These are phyloP conservation scores for Thymelicus acteon DNA, from an alignment of 2,888 invertebrate species.

Conservation along the genomic window DNA sequence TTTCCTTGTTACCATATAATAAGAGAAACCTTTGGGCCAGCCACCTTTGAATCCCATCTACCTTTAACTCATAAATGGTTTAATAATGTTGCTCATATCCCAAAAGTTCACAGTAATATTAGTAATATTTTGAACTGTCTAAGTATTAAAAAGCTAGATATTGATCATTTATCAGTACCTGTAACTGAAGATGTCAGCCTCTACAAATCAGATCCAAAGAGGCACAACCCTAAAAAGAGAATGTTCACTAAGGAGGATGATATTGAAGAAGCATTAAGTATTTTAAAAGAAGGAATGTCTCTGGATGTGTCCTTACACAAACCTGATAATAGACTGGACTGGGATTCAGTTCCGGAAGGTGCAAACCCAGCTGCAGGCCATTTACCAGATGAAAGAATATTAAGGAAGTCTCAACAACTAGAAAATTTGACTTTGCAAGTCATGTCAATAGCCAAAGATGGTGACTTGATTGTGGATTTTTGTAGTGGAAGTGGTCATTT, in stretches of 20 bases:
- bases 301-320: slow-evolving; percentile 63
- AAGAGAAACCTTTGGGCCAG: slow-evolving; percentile 71
- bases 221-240: slow-evolving; percentile 89
- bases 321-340: slow-evolving; percentile 78
- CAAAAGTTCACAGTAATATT: slow-evolving; percentile 49
- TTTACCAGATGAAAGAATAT: slow-evolving; percentile 89
- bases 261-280: slow-evolving; percentile 86
- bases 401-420: slow-evolving; percentile 93
- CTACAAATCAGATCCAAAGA: slow-evolving; percentile 91
- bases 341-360: slow-evolving; percentile 89
- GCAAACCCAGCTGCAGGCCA: slow-evolving; percentile 92
- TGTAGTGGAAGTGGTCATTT: slow-evolving; percentile 97
- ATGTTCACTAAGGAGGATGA: slow-evolving; percentile 91
- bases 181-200: slow-evolving; percentile 86
- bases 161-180: slow-evolving; percentile 68
- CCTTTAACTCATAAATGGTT: slow-evolving; percentile 89
- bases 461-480: slow-evolving; percentile 94
- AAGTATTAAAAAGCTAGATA: slow-evolving; percentile 42
- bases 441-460: slow-evolving; percentile 87
- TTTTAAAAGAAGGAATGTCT: slow-evolving; percentile 71
- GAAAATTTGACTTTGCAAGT: slow-evolving; percentile 93
- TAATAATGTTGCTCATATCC: slow-evolving; percentile 56
- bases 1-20: slow-evolving; percentile 88
- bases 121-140: slow-evolving; percentile 46
- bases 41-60: slow-evolving; percentile 69